These are phyloP conservation scores for Rotaria macrura DNA, from an alignment of 2,888 invertebrate species.

Conservation along the genomic window DNA sequence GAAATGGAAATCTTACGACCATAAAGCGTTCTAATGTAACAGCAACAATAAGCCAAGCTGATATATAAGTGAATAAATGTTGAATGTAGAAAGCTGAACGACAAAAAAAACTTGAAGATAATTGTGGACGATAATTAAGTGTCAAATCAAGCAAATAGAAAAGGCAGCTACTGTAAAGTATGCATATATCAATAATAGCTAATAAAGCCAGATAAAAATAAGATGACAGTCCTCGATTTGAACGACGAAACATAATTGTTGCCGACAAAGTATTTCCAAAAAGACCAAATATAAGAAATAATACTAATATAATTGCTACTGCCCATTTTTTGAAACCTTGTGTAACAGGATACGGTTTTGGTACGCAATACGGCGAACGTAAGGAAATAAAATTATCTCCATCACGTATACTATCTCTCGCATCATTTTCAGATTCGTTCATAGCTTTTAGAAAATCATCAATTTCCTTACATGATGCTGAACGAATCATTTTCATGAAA, in stretches of 20 bases:
- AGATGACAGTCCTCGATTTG: slow-evolving; percentile 22
- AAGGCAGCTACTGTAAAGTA: neutral
- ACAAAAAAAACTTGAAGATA: neutral
- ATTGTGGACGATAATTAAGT: neutral
- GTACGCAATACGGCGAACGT: neutral
- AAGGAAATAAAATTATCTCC: neutral
- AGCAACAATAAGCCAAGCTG: slow-evolving; percentile 31
- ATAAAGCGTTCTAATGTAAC: slow-evolving; percentile 32
- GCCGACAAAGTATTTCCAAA: slow-evolving; percentile 30
- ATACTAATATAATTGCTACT: neutral
- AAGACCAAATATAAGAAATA: neutral
- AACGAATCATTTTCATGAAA: neutral
- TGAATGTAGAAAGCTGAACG: neutral
- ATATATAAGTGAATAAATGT: slow-evolving; percentile 7
- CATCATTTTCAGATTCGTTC: neutral
- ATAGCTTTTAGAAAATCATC: neutral
- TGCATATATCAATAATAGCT: slow-evolving; percentile 14
- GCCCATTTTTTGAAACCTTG: neutral
- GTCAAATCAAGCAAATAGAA: neutral
- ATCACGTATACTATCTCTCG: neutral
- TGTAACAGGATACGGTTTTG: neutral
- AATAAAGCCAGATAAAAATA: slow-evolving; percentile 28
- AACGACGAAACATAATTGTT: slow-evolving; percentile 23
- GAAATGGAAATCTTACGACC: slow-evolving; percentile 27
- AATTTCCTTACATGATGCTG: neutral